Conservation (phyloP, 2,888 invertebrate genomes). For the Cerceris ruficornis region DNA sequence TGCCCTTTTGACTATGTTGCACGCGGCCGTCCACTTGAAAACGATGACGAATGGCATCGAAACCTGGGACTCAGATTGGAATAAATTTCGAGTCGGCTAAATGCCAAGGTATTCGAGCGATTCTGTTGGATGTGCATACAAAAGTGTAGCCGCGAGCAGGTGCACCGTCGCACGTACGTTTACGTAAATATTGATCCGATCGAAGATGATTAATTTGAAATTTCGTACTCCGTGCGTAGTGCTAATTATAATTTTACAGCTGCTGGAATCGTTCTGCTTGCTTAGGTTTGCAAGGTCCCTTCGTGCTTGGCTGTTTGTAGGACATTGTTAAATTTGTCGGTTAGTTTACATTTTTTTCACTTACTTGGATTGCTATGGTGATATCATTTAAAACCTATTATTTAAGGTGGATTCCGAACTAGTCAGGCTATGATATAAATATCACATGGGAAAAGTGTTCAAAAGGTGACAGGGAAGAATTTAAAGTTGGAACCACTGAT, state of each 20-base stretch:
- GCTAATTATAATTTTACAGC: background rate
- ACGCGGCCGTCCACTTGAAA: constrained; percentile 3
- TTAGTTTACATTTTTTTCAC: too few species aligned
- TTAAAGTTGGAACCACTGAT: too few species aligned
- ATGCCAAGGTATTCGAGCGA: background rate
- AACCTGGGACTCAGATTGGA: constrained; percentile 11
- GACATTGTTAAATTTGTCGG: too few species aligned
- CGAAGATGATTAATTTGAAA: constrained; percentile 5
- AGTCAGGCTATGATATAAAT: too few species aligned
- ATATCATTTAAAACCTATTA: too few species aligned
- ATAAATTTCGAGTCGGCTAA: constrained; percentile 33
- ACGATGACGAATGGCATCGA: constrained; percentile 30
- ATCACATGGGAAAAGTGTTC: too few species aligned
- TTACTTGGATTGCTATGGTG: too few species aligned
- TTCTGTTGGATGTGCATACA: background rate
- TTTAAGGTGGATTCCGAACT: too few species aligned
- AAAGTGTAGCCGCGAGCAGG: background rate
- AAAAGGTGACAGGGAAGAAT: too few species aligned
- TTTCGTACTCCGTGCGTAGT: background rate
- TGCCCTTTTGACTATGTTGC: constrained; percentile 10
- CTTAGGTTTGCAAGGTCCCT: too few species aligned
- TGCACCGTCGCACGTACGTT: background rate
- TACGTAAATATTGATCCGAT: constrained; percentile 1
- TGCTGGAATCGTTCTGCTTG: background rate
- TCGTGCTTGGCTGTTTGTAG: too few species aligned